Evolutionary conservation across 1,140 invertebrate genomes (phyloP), one percentile per base, ranked within the genome.

Genomic region (Drosophila rufa): DNA sequence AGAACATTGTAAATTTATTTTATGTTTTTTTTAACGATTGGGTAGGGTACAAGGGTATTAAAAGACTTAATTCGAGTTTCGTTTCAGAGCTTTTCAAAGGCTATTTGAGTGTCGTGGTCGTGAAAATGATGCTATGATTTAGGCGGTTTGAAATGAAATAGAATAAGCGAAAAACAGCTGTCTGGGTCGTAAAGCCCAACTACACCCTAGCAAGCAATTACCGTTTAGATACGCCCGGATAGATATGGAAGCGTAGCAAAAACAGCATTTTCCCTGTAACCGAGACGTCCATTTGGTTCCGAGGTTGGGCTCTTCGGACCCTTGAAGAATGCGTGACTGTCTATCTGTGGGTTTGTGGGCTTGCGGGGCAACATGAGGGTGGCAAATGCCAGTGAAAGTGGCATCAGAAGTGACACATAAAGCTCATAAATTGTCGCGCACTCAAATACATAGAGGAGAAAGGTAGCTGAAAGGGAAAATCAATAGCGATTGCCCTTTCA

Each of bases 331-430:
- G 79, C 79, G 75, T 86, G 79, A 79, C 66, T 77, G 57, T 59
- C 22, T 50, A 38, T 66, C n/a, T 64, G 40, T 61, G 50, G 25
- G 19, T 48, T 25, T 78, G 57, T 51, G 65, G 64, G 38, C 19
- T 22, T 47, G 19, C 45, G 19, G 50, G 46, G 33, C n/a, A 38
- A 27, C 22, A 15, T 62, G 62, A 36, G 62, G 38, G 40, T 58
- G 55, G 57, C 12, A 60, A 73, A 50, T 67, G 76, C 67, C 75
- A 84, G 85, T 81, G 84, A 89, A 89, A 89, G 85, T 89, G 78
- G 77, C 85, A 89, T 90, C 85, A 90, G 75, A 90, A 90, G 82
- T 90, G 85, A 90, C 85, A 90, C 82, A 90, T 82, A 90, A 90
- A 90, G 75, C 79, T 91, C 85, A 90, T 90, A 90, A 89, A 89